Conservation (phyloP, 2,113 vertebrate genomes). For the Lycaon pictus region DNA sequence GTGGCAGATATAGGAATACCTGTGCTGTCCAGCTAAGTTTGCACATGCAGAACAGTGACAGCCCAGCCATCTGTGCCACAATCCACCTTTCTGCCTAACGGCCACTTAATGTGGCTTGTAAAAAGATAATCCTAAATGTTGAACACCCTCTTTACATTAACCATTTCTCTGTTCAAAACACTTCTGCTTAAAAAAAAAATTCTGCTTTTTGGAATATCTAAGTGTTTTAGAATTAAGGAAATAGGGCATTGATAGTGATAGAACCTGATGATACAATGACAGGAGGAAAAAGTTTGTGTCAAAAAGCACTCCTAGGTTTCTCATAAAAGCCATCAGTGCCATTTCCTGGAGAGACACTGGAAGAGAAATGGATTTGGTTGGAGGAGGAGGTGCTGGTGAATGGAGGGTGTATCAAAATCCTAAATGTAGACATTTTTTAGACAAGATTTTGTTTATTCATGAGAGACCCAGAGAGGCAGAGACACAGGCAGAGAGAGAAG, state of each 20-base stretch:
- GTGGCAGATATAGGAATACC: neutral
- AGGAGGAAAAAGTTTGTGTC: neutral
- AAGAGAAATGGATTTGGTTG: neutral
- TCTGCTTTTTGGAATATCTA: neutral
- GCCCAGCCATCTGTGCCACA: too few relatives aligned
- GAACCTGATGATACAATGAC: neutral
- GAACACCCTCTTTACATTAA: neutral
- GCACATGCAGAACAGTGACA: neutral
- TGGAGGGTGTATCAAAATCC: neutral
- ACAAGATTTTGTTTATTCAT: too few relatives aligned
- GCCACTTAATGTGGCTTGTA: neutral
- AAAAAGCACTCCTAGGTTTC: neutral
- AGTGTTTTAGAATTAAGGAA: neutral
- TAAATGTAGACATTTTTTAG: neutral
- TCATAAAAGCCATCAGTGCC: neutral
- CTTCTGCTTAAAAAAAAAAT: neutral
- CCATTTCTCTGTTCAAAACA: neutral
- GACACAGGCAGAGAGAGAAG: too few relatives aligned
- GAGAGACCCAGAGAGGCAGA: too few relatives aligned
- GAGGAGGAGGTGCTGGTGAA: neutral
- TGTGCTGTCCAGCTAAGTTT: neutral
- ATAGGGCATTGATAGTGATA: neutral
- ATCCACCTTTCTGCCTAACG: neutral
- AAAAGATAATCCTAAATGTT: neutral
- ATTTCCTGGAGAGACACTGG: neutral